A percentile compares a stretch with the other conserved stretches of the same genome.
Evolutionary conservation across 2,888 invertebrate species (phyloP).

Genomic region (Panopea generosa): DNA sequence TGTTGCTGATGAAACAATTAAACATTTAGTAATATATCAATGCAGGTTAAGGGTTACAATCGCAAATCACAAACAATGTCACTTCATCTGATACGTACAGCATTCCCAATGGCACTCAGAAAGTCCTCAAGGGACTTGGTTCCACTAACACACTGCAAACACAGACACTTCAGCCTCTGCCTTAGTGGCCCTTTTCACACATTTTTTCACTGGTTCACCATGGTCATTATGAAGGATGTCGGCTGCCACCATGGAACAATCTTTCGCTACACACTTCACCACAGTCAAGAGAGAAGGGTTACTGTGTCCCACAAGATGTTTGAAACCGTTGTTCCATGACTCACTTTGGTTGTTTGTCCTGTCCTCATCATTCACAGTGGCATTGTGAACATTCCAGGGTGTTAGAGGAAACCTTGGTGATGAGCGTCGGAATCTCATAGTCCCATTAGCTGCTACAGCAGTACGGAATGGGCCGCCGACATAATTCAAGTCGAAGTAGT

Average conservation of each 20-base stretch:
- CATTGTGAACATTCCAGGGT: slow-evolving; percentile 8
- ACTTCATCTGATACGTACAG: no score
- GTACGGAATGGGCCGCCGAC: neutral
- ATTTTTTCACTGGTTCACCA: no score
- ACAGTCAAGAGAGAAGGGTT: neutral
- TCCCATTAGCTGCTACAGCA: neutral
- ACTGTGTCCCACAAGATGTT: no score
- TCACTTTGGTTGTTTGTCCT: slow-evolving; percentile 1
- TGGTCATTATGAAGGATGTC: slow-evolving; percentile 4
- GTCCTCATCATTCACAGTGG: neutral
- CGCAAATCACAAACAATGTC: no score
- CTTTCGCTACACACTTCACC: slow-evolving; percentile 1
- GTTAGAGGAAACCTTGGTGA: no score
- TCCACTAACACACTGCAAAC: no score
- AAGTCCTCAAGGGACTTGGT: no score
- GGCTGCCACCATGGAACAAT: neutral
- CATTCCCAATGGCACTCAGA: no score
- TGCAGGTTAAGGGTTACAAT: no score
- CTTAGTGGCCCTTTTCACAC: neutral
- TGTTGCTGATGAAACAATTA: no score
- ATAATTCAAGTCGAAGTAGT: neutral
- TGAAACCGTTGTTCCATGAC: neutral
- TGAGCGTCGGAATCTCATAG: slow-evolving; percentile 4
- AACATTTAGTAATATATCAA: no score
- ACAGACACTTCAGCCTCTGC: no score